Evolutionary conservation across 2,888 invertebrate species (phyloP).

Genomic region (Lacanobia wlatinum): DNA sequence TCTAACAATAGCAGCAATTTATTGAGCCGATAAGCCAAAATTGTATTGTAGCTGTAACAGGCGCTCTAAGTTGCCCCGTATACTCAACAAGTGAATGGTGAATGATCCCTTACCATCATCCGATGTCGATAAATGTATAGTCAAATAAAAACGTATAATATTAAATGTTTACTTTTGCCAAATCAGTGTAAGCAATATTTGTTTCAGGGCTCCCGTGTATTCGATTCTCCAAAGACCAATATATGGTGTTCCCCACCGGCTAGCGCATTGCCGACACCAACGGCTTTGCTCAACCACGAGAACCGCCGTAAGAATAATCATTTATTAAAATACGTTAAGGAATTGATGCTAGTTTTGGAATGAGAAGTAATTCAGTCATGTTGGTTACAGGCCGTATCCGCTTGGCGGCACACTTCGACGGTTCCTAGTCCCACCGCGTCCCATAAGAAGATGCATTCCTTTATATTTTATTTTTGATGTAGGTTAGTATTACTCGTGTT

Average conservation of each 20-base stretch:
- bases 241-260: conserved; percentile 88
- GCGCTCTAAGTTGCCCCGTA: too few species aligned
- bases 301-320: conserved; percentile 80
- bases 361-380: conserved; percentile 1
- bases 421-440: conserved; percentile 81
- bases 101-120: not conserved
- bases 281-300: conserved; percentile 82
- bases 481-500: conserved; percentile 76
- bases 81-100: too few species aligned
- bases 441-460: conserved; percentile 82
- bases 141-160: not conserved
- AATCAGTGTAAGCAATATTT: conserved; percentile 12
- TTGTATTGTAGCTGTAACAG: too few species aligned
- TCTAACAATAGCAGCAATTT: not conserved
- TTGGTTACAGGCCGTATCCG: conserved; percentile 84
- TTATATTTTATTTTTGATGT: conserved; percentile 70
- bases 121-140: too few species aligned
- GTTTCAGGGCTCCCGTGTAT: conserved; percentile 86
- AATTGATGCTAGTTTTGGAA: not conserved
- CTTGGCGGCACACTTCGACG: conserved; percentile 87
- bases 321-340: not conserved
- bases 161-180: not conserved
- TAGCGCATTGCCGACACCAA: conserved; percentile 85
- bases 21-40: not conserved
- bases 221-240: conserved; percentile 85